phyloP scores from a whole-genome alignment of 2,797 vertebrate genomes.

The Somateria mollissima region DNA sequence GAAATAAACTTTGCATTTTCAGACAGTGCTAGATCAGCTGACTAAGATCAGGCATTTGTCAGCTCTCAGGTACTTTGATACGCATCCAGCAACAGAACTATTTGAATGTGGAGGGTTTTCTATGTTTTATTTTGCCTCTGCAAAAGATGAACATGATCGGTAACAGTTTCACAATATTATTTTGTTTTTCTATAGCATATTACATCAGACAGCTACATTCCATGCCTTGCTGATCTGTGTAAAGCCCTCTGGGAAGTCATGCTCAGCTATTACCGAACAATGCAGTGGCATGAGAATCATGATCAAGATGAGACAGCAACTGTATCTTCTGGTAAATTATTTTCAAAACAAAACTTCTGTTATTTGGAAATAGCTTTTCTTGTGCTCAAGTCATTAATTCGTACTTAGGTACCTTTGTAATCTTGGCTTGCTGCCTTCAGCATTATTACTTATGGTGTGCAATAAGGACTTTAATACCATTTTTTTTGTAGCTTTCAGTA shows the following conservation, averaged over 20 bases:
- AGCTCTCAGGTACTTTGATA: background rate
- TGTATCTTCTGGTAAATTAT: slow-evolving; percentile 78
- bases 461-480: background rate
- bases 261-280: slow-evolving; percentile 96
- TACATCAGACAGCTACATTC: slow-evolving; percentile 97
- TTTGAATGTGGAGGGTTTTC: background rate
- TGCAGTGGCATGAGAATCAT: slow-evolving; percentile 95
- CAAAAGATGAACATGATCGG: background rate
- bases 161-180: background rate
- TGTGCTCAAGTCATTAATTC: background rate
- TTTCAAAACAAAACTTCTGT: background rate
- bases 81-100: background rate
- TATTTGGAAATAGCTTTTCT: background rate
- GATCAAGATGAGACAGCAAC: slow-evolving; percentile 81
- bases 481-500: background rate
- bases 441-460: background rate
- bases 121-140: background rate
- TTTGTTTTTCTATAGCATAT: slow-evolving; percentile 85
- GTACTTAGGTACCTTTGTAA: background rate
- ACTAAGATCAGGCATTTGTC: background rate
- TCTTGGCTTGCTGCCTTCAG: background rate
- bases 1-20: background rate
- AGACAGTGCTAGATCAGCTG: background rate
- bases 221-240: slow-evolving; percentile 95
- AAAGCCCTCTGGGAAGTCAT: slow-evolving; percentile 99